phyloP scores from a whole-genome alignment of 2,888 invertebrate genomes.

The Metallyticus violacea region DNA sequence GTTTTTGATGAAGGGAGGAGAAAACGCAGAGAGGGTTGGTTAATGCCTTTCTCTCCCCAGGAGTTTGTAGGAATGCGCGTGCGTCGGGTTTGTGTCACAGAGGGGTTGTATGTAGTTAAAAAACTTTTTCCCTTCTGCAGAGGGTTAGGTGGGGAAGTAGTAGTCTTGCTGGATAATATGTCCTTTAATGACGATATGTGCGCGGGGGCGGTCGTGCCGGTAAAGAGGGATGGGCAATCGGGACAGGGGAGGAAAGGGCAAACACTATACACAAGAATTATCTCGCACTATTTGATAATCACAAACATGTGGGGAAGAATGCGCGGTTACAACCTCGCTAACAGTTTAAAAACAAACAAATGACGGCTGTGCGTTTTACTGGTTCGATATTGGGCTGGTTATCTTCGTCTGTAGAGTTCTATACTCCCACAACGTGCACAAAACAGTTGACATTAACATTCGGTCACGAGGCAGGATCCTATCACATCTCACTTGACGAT shows the following conservation, averaged over 20 bases:
- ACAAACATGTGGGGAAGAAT: background rate
- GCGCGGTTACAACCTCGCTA: background rate
- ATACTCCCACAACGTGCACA: background rate
- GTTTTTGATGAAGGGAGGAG: slow-evolving; percentile 1
- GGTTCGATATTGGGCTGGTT: background rate
- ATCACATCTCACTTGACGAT: background rate
- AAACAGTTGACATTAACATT: background rate
- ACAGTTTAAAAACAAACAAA: background rate
- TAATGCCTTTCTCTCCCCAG: background rate
- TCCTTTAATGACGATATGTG: slow-evolving; percentile 4
- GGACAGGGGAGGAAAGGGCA: background rate
- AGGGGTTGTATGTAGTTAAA: slow-evolving; percentile 11
- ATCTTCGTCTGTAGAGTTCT: background rate
- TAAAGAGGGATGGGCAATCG: background rate
- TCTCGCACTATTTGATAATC: background rate
- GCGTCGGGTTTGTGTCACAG: background rate
- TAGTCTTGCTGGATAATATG: slow-evolving; percentile 7
- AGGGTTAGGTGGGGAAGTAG: background rate
- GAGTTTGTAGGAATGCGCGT: slow-evolving; percentile 9
- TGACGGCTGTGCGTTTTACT: background rate
- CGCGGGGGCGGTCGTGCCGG: no score
- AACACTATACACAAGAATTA: background rate
- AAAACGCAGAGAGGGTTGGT: slow-evolving; percentile 3
- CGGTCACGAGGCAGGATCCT: background rate
- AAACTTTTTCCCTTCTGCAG: background rate